Base-by-base conservation (phyloP, 2,888 invertebrate genomes). In the Drosophila borborema region DNA sequence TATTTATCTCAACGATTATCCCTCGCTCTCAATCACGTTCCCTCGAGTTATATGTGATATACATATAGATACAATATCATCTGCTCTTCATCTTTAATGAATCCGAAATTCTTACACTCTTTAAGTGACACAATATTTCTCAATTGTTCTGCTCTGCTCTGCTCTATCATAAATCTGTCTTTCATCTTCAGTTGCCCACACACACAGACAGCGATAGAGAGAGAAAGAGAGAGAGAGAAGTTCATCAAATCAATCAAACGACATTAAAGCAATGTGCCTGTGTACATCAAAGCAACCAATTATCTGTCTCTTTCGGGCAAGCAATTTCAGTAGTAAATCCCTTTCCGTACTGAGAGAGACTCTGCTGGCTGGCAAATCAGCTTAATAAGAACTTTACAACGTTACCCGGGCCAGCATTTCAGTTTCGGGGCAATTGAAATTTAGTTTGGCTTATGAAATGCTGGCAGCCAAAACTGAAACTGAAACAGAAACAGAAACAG, bases 311-410 rank as follows among this genome's bases (percentile, higher is more conserved):
- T 68, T 59, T 72, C 55, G 55, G 51, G 54, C 41, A 59, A 38
- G 23, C 49, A 41, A 70, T 31, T 60, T 23, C 34, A 53, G 45
- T 18, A 34, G 45, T 18, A 34, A 38, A 31, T 59, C 45, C 49
- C 48, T 51, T 45, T 53, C 38, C 38, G 14, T 8, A 9, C 46
- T 49, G 12, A 7, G 36, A n/a, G 10, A n/a, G 10, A 16, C n/a
- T 40, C 67, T 38, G 38, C 38, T 38, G 38, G 36, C 10, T 54
- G 63, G 62, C 61, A 67, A 80, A 81, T 81, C 79, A 77, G 79
- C 81, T 74, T 81, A 85, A 82, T 83, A 70, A 72, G 74, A 72
- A 74, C 70, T 67, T 64, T 66, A 60, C 82, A 74, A 66, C 59
- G 74, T 46, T 63, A 14, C 41, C 66, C 48, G 8, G 46, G 3